Evolutionary conservation across 2,113 vertebrate genomes (phyloP).

Genomic region (Labeo rohita): DNA sequence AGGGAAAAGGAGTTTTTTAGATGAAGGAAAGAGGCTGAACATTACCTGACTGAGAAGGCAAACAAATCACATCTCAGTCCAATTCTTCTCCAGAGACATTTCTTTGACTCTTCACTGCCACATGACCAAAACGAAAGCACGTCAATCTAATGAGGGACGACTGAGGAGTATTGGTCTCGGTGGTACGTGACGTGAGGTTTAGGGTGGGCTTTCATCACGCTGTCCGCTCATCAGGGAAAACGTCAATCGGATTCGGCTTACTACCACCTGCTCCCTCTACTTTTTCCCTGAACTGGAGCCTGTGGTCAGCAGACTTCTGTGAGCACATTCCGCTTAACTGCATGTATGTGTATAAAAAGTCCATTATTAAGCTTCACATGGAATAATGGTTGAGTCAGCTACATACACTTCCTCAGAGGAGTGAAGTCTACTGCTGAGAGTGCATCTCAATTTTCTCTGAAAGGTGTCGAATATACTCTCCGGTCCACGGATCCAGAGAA

Average conservation of each 20-base stretch:
- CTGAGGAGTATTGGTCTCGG: constrained; percentile 35
- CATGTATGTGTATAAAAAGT: constrained; percentile 50
- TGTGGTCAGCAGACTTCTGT: constrained; percentile 26
- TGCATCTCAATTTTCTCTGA: constrained; percentile 66
- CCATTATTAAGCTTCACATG: constrained; percentile 55
- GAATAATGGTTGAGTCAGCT: constrained; percentile 69
- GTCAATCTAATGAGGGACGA: constrained; percentile 67
- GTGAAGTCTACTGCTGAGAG: constrained; percentile 65
- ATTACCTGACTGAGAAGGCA: constrained; percentile 51
- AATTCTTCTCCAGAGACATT: constrained; percentile 63
- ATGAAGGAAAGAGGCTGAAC: constrained; percentile 49
- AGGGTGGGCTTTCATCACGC: constrained; percentile 30
- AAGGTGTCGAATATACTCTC: constrained; percentile 23
- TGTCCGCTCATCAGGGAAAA: constrained; percentile 11
- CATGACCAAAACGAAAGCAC: constrained; percentile 64
- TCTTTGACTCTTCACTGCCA: constrained; percentile 53
- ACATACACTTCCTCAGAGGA: constrained; percentile 56
- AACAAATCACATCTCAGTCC: constrained; percentile 68
- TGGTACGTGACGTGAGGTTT: background rate
- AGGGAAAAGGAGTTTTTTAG: constrained; percentile 27
- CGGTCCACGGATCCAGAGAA: background rate
- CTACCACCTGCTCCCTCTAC: constrained; percentile 27
- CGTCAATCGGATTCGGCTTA: background rate
- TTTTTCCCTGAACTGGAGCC: background rate
- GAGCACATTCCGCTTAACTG: background rate